A percentile compares a stretch with the other conserved stretches of the same genome.
Evolutionary conservation across 2,797 vertebrate species (phyloP).

Genomic region (Coranthus polyacanthus): DNA sequence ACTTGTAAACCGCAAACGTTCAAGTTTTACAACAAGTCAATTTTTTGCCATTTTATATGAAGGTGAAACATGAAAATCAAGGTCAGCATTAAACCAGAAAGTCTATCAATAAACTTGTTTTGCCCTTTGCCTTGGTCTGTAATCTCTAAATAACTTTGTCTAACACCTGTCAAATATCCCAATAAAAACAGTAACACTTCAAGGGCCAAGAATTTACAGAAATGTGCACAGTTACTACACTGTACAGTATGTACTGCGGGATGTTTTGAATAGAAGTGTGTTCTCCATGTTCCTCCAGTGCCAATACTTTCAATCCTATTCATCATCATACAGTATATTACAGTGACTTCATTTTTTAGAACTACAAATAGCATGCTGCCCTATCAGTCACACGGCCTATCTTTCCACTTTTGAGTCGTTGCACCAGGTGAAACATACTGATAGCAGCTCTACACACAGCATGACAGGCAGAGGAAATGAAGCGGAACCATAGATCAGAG

Average conservation of each 20-base stretch:
- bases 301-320: conserved; percentile 13
- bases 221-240: not conserved
- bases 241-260: not conserved
- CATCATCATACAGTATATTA: conserved; percentile 22
- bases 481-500: conserved; percentile 74
- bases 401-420: conserved; percentile 22
- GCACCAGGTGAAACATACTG: conserved; percentile 63
- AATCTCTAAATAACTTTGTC: not conserved
- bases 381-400: conserved; percentile 43
- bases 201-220: not conserved
- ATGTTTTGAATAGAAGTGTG: not conserved
- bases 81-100: no score
- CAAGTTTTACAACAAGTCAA: no score
- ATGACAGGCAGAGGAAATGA: conserved; percentile 74
- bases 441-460: conserved; percentile 53
- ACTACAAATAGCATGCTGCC: conserved; percentile 52
- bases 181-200: not conserved
- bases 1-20: no score
- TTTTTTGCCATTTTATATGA: no score
- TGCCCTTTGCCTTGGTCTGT: no score
- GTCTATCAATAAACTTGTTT: no score
- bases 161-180: no score
- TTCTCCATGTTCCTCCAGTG: not conserved
- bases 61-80: no score
- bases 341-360: conserved; percentile 35